Evolutionary conservation across 1,140 invertebrate species (phyloP).

Genomic region (Lepidotrigona ventralis): DNA sequence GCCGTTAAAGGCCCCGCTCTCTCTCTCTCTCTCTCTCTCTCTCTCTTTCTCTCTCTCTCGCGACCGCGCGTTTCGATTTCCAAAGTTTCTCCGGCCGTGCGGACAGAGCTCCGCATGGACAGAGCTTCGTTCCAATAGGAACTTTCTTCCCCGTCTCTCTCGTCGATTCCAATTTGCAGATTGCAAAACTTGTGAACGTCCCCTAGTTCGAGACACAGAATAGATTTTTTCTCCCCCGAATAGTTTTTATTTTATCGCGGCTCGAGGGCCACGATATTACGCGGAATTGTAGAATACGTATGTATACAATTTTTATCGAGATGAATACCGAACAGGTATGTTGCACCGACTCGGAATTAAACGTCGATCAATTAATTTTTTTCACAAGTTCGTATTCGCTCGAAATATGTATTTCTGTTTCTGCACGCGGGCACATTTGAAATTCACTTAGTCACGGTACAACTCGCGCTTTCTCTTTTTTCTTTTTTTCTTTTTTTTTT

Average conservation of each 20-base stretch:
- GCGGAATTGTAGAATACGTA: no score
- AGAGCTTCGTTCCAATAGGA: neutral
- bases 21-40: neutral
- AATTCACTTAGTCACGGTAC: neutral
- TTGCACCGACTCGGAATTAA: no score
- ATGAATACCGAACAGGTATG: no score
- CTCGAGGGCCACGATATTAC: no score
- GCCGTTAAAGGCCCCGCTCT: neutral
- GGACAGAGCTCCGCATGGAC: neutral
- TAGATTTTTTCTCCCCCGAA: no score
- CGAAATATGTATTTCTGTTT: neutral
- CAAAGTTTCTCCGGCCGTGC: neutral
- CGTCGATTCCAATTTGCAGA: conserved; percentile 37
- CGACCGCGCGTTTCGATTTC: neutral
- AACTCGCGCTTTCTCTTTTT: neutral
- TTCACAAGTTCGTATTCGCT: neutral
- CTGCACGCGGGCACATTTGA: neutral
- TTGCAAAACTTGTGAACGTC: conserved; percentile 11
- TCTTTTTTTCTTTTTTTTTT: neutral
- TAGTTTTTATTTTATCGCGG: no score
- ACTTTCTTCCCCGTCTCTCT: neutral
- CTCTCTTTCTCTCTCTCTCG: neutral
- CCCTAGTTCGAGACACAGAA: neutral
- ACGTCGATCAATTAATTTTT: no score
- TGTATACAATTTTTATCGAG: no score